Conservation (phyloP, 2,113 vertebrate genomes). For the Camelus bactrianus region DNA sequence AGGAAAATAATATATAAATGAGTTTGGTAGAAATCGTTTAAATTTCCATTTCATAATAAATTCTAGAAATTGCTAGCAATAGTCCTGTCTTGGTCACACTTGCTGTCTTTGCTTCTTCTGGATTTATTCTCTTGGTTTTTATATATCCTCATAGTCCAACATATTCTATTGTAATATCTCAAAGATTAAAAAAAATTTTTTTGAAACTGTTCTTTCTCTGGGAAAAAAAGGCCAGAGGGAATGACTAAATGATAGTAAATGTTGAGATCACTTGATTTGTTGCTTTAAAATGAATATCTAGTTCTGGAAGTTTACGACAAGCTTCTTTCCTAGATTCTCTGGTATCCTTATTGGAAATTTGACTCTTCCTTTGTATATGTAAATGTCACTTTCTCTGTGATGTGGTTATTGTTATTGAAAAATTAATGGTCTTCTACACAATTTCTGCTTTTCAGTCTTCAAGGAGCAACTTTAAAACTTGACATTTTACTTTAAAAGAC, state of each 20-base stretch:
- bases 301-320: background rate
- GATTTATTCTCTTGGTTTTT: no score
- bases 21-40: no score
- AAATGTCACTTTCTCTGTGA: background rate
- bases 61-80: no score
- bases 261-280: background rate
- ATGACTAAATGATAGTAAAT: background rate
- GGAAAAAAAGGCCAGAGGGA: background rate
- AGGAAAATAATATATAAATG: no score
- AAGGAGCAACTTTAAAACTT: background rate
- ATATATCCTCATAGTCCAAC: no score
- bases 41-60: no score
- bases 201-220: no score
- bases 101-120: no score
- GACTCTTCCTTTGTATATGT: background rate
- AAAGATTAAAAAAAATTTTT: no score
- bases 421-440: background rate
- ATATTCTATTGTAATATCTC: no score
- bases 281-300: background rate
- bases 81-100: no score
- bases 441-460: background rate
- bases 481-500: background rate
- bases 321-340: background rate
- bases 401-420: background rate
- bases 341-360: background rate